Conservation (phyloP, 2,888 invertebrate species). For the Clostera curtula region DNA sequence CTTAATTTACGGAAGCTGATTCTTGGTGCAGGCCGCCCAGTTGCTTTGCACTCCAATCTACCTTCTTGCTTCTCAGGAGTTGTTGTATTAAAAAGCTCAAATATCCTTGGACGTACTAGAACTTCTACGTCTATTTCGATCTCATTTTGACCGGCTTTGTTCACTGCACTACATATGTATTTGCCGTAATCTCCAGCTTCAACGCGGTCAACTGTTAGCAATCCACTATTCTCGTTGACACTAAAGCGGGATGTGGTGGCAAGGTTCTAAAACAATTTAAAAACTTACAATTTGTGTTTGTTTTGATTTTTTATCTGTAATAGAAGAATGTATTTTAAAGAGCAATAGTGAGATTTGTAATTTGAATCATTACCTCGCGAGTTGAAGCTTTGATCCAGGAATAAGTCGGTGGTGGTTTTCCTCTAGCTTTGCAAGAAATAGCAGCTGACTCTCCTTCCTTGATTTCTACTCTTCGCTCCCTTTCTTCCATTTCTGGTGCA, state of each 20-base stretch:
- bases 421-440: conserved; percentile 84
- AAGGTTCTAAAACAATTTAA: conserved; percentile 73
- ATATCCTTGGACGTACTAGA: conserved; percentile 86
- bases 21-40: conserved; percentile 86
- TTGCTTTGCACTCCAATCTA: conserved; percentile 83
- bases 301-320: conserved; percentile 3
- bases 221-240: conserved; percentile 82
- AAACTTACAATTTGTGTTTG: conserved; percentile 1
- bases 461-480: conserved; percentile 77
- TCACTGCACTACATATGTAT: conserved; percentile 87
- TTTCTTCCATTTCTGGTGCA: conserved; percentile 81
- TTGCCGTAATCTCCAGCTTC: conserved; percentile 85
- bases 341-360: conserved; percentile 4
- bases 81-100: conserved; percentile 84
- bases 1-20: conserved; percentile 88
- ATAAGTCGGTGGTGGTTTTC: conserved; percentile 89
- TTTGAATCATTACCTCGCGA: conserved; percentile 76
- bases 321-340: not conserved
- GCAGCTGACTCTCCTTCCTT: conserved; percentile 87
- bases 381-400: conserved; percentile 87
- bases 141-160: conserved; percentile 83
- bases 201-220: conserved; percentile 82
- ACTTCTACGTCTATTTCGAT: conserved; percentile 80
- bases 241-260: conserved; percentile 77
- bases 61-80: conserved; percentile 77